These are phyloP conservation scores for Cheilosia grossa DNA, from an alignment of 2,888 invertebrate genomes.

Conservation along the genomic window DNA sequence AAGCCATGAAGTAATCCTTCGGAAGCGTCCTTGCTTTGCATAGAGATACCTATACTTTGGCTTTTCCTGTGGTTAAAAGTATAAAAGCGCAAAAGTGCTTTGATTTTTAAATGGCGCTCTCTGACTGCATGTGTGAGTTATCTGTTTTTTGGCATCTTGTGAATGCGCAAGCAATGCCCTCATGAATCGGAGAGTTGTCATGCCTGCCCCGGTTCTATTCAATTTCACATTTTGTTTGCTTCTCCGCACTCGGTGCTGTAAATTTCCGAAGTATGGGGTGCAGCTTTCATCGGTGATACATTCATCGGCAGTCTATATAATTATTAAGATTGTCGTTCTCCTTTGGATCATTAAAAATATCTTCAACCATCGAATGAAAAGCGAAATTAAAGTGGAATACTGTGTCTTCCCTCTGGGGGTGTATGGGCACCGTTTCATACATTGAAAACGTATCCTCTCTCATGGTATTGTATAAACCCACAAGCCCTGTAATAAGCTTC, in stretches of 20 bases:
- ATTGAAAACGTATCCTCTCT: slow-evolving; percentile 46
- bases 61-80: slow-evolving; percentile 20
- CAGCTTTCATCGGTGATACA: slow-evolving; percentile 43
- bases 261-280: slow-evolving; percentile 47
- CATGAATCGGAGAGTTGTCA: slow-evolving; percentile 13
- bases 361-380: slow-evolving; percentile 43
- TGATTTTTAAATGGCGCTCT: slow-evolving; percentile 15
- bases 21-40: slow-evolving; percentile 61
- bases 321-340: slow-evolving; percentile 50
- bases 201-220: slow-evolving; percentile 31
- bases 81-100: slow-evolving; percentile 59
- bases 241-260: slow-evolving; percentile 10
- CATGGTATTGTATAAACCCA: slow-evolving; percentile 54
- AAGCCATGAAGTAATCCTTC: slow-evolving; percentile 70
- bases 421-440: slow-evolving; percentile 7
- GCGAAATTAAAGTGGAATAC: slow-evolving; percentile 49
- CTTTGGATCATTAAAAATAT: slow-evolving; percentile 62
- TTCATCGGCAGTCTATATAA: slow-evolving; percentile 28
- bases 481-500: slow-evolving; percentile 32
- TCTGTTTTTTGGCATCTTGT: slow-evolving; percentile 64
- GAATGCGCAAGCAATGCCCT: slow-evolving; percentile 43
- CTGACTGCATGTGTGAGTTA: slow-evolving; percentile 34
- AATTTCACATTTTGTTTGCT: slow-evolving; percentile 37
- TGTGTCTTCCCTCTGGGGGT: slow-evolving; percentile 1
- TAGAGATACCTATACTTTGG: no score